phyloP scores from a whole-genome alignment of 2,797 vertebrate species.

The Iguana delicatissima region DNA sequence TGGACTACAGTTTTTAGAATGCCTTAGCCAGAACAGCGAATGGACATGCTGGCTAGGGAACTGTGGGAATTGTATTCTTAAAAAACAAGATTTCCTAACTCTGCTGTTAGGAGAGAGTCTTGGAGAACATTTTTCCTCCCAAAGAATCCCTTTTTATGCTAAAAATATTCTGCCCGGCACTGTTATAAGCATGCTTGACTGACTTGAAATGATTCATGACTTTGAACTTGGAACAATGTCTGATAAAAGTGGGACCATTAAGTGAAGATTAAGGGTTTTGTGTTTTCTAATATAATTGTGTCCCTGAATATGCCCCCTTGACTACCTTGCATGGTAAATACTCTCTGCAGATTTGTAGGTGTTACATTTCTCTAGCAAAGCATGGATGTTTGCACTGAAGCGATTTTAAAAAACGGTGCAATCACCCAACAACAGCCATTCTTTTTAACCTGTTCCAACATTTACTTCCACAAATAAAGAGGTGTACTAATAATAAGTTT shows the following conservation, averaged over 20 bases:
- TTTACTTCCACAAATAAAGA: conserved; percentile 75
- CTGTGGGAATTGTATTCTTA: too few relatives aligned
- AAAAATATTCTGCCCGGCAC: not conserved
- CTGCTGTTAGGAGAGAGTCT: not conserved
- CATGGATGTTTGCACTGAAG: conserved; percentile 51
- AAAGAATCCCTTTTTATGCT: not conserved
- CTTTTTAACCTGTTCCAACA: conserved; percentile 67
- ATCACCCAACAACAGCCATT: conserved; percentile 68
- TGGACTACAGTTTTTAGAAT: too few relatives aligned
- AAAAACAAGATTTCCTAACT: not conserved
- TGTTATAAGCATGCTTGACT: conserved; percentile 13
- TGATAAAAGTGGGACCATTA: conserved; percentile 39
- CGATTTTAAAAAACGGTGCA: conserved; percentile 67
- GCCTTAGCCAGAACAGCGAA: too few relatives aligned
- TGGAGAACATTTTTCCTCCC: not conserved
- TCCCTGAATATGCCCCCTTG: conserved; percentile 38
- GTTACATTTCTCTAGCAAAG: conserved; percentile 55
- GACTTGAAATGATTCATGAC: conserved; percentile 42
- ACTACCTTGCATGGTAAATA: conserved; percentile 57
- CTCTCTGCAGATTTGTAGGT: conserved; percentile 52
- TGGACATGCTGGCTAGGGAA: too few relatives aligned
- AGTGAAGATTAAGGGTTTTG: conserved; percentile 49
- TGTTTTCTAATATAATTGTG: conserved; percentile 30
- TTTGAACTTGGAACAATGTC: not conserved
- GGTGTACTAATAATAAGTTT: conserved; percentile 76